Evolutionary conservation across 2,888 invertebrate genomes (phyloP), one percentile per base, ranked within the genome.

Genomic region (Artemia sinica): DNA sequence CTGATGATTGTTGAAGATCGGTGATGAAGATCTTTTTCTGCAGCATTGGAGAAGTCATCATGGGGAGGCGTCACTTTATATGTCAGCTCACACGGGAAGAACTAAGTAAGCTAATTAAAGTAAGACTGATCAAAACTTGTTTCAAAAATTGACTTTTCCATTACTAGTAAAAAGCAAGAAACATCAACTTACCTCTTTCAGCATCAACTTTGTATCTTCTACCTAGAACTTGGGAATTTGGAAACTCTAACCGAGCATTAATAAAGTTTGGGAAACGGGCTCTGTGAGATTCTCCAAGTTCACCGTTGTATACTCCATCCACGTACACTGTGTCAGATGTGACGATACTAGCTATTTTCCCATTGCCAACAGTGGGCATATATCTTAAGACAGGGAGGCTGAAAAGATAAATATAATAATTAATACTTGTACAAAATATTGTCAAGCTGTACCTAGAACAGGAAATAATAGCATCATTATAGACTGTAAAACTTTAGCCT

Each of bases 261-360:
- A 73, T 74, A 66, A 72, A 70, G 3, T 73, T 73, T 2, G 73
- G 74, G 66, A 74, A 73, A 58, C 73, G 49, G 10, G 74, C 74
- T 66, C 74, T 67, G 67, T 74, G 74, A 66, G 71, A 72, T 66
- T 74, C 72, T 11, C 74, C 74, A 18, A 70, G 66, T 13, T 71
- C 70, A 9, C 74, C 74, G 67, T 74, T 74, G 70, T 73, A 74
- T 2, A 74, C 63, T 9, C 74, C 74, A 67, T 74, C 74, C 73
- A 74, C 72, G 70, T 66, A 74, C 8, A 74, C 72, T 5, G 73
- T 72, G 63, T 74, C 72, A 5, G 74, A 72, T 67, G 72, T 72
- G 10, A 74, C 66, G 8, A 72, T 72, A 1, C 73, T 74, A 50
- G 74, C 73, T 49, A 74, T 63, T 49, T 74, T 74, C 11, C 74